phyloP scores from a whole-genome alignment of 1,140 invertebrate species.

The Lordiphosa collinella region DNA sequence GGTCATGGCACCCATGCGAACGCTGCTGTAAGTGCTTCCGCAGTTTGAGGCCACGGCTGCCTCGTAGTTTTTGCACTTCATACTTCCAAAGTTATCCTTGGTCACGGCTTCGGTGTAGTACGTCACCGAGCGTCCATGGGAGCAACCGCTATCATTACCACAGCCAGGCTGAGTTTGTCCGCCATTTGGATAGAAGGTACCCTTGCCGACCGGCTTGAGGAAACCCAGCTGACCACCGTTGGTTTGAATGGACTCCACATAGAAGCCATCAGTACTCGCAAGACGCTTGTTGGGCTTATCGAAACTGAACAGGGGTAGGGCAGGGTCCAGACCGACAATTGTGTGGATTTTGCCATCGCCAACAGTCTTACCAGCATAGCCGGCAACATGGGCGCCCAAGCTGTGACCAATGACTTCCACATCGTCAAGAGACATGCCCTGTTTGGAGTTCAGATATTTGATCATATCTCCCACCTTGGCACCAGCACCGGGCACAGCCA shows the following conservation, averaged over 20 bases:
- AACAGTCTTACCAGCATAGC: conserved; percentile 80
- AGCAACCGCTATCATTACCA: conserved; percentile 70
- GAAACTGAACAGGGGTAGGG: conserved; percentile 72
- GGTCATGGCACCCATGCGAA: conserved; percentile 77
- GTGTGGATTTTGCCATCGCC: conserved; percentile 45
- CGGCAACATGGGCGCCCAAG: conserved; percentile 81
- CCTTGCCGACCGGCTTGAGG: conserved; percentile 52
- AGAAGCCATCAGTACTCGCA: conserved; percentile 71
- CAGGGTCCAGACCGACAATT: conserved; percentile 80
- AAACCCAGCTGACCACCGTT: conserved; percentile 81
- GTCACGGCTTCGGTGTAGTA: conserved; percentile 81
- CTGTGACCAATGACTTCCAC: conserved; percentile 62
- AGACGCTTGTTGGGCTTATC: conserved; percentile 62
- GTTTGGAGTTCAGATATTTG: conserved; percentile 48
- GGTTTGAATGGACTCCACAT: conserved; percentile 81
- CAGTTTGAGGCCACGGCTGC: conserved; percentile 53
- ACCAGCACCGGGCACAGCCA: conserved; percentile 80
- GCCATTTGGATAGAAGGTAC: conserved; percentile 81
- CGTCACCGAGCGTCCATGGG: conserved; percentile 81
- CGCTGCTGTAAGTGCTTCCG: conserved; percentile 53
- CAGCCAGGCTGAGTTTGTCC: conserved; percentile 82
- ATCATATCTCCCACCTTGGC: conserved; percentile 56
- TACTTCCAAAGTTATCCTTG: conserved; percentile 45
- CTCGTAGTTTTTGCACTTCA: conserved; percentile 51
- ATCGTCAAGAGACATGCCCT: conserved; percentile 60